Percentiles rank a stretch among this genome's conserved stretches.
phyloP scores from a whole-genome alignment of 2,888 invertebrate genomes.

The Cactoblastis cactorum region DNA sequence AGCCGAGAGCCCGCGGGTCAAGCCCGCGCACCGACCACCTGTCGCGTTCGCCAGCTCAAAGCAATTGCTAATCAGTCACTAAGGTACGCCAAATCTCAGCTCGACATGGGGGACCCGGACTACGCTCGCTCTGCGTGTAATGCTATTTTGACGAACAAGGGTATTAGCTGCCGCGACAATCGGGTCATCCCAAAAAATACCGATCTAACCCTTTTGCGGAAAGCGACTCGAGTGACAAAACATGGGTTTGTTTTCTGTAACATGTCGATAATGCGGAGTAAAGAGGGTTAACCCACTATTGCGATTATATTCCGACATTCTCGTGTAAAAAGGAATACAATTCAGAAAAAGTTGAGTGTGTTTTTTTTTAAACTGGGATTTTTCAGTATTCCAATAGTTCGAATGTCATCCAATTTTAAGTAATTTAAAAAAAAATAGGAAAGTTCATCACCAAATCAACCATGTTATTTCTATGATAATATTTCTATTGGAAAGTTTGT shows the following conservation, averaged over 20 bases:
- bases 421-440: too few species aligned
- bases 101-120: slow-evolving; percentile 46
- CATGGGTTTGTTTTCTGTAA: slow-evolving; percentile 11
- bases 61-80: slow-evolving; percentile 77
- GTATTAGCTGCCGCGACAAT: slow-evolving; percentile 47
- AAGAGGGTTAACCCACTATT: slow-evolving; percentile 10
- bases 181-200: slow-evolving; percentile 35
- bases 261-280: slow-evolving; percentile 7
- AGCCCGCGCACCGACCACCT: slow-evolving; percentile 62
- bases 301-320: background rate
- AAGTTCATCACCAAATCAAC: too few species aligned
- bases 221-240: slow-evolving; percentile 13
- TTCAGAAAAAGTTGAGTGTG: slow-evolving; percentile 1
- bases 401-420: too few species aligned
- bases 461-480: slow-evolving; percentile 29
- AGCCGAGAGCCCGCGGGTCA: slow-evolving; percentile 60
- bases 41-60: slow-evolving; percentile 67
- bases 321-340: background rate
- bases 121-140: slow-evolving; percentile 42
- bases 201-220: slow-evolving; percentile 20
- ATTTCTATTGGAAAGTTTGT: background rate
- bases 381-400: slow-evolving; percentile 27
- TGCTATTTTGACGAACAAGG: slow-evolving; percentile 68
- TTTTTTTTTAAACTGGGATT: slow-evolving; percentile 5
- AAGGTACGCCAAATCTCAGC: slow-evolving; percentile 73